Conservation (phyloP, 2,888 invertebrate species). For the Aphodius granarius region DNA sequence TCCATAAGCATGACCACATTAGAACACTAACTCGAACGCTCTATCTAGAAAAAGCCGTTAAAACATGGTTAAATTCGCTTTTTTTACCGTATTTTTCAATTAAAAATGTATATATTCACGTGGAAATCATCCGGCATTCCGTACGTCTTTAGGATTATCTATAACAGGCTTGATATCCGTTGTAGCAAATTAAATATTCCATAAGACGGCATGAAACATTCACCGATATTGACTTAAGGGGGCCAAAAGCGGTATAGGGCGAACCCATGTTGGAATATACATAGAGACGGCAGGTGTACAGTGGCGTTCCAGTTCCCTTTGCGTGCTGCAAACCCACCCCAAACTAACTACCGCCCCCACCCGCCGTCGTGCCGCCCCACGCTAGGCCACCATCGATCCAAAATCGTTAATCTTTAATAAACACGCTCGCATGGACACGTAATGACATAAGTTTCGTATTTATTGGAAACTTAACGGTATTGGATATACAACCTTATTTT, state of each 20-base stretch:
- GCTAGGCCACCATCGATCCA: constrained; percentile 26
- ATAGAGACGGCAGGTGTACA: constrained; percentile 24
- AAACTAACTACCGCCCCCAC: constrained; percentile 4
- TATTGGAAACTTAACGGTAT: constrained; percentile 28
- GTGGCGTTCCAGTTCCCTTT: constrained; percentile 27
- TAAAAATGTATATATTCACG: too few relatives aligned
- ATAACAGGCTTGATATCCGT: neutral
- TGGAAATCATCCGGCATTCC: too few relatives aligned
- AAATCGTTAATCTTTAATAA: constrained; percentile 36
- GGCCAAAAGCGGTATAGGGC: neutral
- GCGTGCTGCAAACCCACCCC: constrained; percentile 17
- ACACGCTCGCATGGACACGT: constrained; percentile 35
- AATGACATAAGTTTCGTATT: constrained; percentile 34
- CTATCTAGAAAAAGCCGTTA: too few relatives aligned
- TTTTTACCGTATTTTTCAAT: too few relatives aligned
- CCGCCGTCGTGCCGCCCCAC: neutral
- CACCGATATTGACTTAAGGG: constrained; percentile 4
- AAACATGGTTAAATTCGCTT: too few relatives aligned
- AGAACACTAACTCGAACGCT: too few relatives aligned
- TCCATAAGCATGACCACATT: too few relatives aligned
- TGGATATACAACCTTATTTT: too few relatives aligned
- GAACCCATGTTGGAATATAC: constrained; percentile 1
- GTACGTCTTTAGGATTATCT: neutral
- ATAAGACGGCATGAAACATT: neutral
- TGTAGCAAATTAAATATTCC: neutral